Conservation (phyloP, 1,140 invertebrate genomes). For the Bombus consobrinus region DNA sequence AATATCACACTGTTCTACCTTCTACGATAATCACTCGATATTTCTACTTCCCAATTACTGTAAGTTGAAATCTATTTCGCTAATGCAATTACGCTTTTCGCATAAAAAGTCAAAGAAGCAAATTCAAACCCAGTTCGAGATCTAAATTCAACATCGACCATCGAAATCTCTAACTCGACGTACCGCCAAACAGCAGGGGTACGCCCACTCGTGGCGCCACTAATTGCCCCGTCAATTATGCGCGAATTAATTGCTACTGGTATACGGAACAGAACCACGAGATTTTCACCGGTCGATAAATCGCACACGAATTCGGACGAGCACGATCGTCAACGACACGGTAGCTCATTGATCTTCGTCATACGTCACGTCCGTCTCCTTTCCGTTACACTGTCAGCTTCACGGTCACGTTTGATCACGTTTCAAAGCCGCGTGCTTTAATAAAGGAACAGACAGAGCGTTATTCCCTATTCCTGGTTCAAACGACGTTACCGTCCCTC, state of each 20-base stretch:
- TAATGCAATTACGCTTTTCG: not conserved
- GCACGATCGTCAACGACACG: conserved; percentile 4
- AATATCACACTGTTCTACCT: not conserved
- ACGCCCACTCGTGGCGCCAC: conserved; percentile 32
- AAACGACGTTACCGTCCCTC: conserved; percentile 11
- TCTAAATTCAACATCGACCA: not conserved
- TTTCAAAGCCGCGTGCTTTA: conserved; percentile 70
- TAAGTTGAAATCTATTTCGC: too few relatives aligned
- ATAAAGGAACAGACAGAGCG: conserved; percentile 68
- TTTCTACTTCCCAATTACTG: not conserved
- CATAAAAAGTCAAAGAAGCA: not conserved
- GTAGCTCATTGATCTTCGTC: conserved; percentile 63
- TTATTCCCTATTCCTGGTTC: conserved; percentile 60
- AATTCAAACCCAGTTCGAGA: too few relatives aligned
- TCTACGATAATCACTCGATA: not conserved
- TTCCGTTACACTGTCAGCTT: conserved; percentile 53
- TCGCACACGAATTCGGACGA: conserved; percentile 18
- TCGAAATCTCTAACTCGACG: not conserved
- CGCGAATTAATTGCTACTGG: conserved; percentile 48
- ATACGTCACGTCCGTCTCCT: conserved; percentile 58
- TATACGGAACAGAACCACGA: conserved; percentile 7
- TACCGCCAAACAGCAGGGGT: conserved; percentile 1
- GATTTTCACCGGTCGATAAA: conserved; percentile 28
- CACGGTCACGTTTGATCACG: conserved; percentile 73
- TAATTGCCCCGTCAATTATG: conserved; percentile 61